A percentile compares a stretch with the other conserved stretches of the same genome.
Evolutionary conservation across 1,140 invertebrate genomes (phyloP).

Genomic region (Pachypsylla venusta): DNA sequence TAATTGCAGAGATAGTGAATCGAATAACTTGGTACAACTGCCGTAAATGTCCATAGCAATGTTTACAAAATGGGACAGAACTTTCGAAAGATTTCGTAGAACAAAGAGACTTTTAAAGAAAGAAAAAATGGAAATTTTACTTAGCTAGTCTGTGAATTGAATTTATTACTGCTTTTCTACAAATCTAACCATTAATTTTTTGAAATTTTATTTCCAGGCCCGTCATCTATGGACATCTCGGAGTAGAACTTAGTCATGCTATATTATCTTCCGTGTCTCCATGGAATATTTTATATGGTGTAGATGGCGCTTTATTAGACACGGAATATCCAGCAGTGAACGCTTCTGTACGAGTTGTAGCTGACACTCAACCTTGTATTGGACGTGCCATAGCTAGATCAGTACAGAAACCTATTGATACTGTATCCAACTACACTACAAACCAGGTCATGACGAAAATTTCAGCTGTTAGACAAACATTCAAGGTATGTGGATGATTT

Average conservation of each 20-base stretch:
- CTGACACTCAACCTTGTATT: conserved; percentile 10
- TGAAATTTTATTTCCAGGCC: conserved; percentile 25
- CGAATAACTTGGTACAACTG: too few species aligned
- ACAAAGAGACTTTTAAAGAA: too few species aligned
- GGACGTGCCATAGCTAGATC: conserved; percentile 4
- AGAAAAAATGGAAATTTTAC: too few species aligned
- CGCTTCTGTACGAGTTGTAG: conserved; percentile 1
- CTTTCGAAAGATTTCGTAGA: too few species aligned
- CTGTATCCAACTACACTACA: conserved; percentile 12
- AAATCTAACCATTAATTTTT: background rate
- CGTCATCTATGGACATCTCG: conserved; percentile 34
- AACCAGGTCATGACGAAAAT: conserved; percentile 23
- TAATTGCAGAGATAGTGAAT: too few species aligned
- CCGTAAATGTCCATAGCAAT: too few species aligned
- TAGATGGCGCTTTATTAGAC: conserved; percentile 30
- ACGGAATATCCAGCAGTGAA: conserved; percentile 21
- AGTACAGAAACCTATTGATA: background rate
- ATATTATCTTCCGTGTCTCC: conserved; percentile 32
- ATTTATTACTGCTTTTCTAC: too few species aligned
- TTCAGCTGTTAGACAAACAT: conserved; percentile 24
- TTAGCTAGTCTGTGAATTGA: too few species aligned
- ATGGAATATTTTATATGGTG: conserved; percentile 31
- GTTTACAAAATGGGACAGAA: too few species aligned
- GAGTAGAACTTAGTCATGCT: conserved; percentile 33
- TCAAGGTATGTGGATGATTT: conserved; percentile 20